phyloP scores from a whole-genome alignment of 2,113 vertebrate genomes.

The Garra rufa region DNA sequence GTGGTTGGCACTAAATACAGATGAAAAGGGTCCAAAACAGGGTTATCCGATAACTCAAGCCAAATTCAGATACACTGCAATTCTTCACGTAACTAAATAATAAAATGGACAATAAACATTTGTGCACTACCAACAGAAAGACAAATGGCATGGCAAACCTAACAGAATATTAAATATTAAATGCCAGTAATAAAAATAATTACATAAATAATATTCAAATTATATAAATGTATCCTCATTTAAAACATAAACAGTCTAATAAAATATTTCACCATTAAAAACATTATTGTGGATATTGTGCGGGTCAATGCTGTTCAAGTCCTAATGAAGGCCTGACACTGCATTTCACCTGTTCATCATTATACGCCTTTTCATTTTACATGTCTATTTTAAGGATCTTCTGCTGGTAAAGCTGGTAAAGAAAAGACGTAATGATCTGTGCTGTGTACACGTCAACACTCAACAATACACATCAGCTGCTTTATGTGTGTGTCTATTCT shows the following conservation, averaged over 20 bases:
- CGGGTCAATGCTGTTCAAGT: neutral
- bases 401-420: neutral
- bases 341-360: neutral
- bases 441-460: slow-evolving; percentile 8
- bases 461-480: neutral
- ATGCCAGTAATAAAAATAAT: neutral
- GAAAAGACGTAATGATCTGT: neutral
- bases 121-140: neutral
- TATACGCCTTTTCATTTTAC: neutral
- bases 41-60: neutral
- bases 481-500: neutral
- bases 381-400: neutral
- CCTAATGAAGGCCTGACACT: too few species aligned
- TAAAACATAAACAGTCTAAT: neutral
- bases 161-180: neutral
- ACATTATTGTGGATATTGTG: neutral
- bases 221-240: too few species aligned
- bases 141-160: neutral
- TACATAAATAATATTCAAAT: neutral
- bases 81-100: neutral
- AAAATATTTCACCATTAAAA: neutral
- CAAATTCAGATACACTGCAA: neutral
- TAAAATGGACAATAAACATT: neutral
- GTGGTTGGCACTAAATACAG: neutral
- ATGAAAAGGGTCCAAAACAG: neutral